These are phyloP conservation scores for Beroe ovata DNA, from an alignment of 37 sponge, comb jelly and placozoan genomes.

Conservation along the genomic window DNA sequence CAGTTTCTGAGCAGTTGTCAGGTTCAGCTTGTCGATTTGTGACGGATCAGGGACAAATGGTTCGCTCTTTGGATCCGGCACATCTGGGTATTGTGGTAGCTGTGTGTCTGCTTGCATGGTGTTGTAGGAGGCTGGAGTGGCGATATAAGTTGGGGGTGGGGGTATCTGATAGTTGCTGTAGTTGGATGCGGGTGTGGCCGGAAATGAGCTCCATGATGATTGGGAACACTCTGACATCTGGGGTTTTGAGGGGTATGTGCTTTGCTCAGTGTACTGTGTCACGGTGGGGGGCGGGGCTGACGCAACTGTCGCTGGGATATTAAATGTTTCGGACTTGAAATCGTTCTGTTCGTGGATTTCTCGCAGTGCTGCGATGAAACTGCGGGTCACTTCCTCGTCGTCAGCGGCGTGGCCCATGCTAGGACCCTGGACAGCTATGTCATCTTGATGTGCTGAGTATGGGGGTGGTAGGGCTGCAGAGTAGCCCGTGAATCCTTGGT, in stretches of 20 bases:
- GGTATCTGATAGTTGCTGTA: conserved; percentile 8
- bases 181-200: not conserved
- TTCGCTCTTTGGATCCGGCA: not conserved
- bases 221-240: conserved; percentile 45
- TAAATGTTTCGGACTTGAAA: conserved; percentile 62
- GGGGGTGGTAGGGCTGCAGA: not conserved
- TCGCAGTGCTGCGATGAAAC: conserved; percentile 61
- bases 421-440: conserved; percentile 37
- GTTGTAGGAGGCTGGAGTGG: conserved; percentile 52
- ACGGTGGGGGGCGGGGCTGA: not conserved
- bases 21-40: conserved; percentile 66
- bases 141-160: conserved; percentile 5
- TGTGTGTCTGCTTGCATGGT: not conserved
- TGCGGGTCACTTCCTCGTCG: not conserved
- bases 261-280: not conserved
- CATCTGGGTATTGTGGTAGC: not conserved
- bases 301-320: conserved; percentile 9
- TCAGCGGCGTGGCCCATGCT: not conserved
- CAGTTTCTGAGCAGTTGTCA: conserved; percentile 61
- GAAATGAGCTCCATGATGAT: not conserved
- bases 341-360: conserved; percentile 46
- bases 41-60: conserved; percentile 28
- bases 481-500: not conserved
- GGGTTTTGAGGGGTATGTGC: conserved; percentile 30
- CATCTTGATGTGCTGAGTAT: not conserved